These are phyloP conservation scores for Falco novaeseelandiae DNA, from an alignment of 2,797 vertebrate species.

Conservation along the genomic window DNA sequence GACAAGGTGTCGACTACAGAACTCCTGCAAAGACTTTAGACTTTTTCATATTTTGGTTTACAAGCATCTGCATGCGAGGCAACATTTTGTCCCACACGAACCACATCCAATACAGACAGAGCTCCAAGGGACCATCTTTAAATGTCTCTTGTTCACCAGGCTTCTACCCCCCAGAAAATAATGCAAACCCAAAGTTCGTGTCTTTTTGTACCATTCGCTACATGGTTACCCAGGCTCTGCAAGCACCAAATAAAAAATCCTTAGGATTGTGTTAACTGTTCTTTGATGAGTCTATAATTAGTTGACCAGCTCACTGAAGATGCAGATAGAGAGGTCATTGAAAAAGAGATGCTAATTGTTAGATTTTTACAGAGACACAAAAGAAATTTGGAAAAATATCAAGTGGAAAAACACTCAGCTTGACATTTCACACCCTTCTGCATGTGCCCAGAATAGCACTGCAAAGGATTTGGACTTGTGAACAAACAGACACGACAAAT, in stretches of 20 bases:
- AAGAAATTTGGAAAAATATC: conserved; percentile 48
- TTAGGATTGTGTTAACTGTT: conserved; percentile 22
- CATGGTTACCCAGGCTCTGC: background rate
- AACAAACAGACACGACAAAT: conserved; percentile 46
- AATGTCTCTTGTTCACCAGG: background rate
- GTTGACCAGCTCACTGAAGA: background rate
- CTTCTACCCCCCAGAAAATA: background rate
- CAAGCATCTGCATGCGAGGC: background rate
- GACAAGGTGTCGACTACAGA: background rate
- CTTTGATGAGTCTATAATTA: conserved; percentile 49
- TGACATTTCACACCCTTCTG: conserved; percentile 58
- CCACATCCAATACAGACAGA: background rate
- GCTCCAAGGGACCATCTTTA: background rate
- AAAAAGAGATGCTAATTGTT: background rate
- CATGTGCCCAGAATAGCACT: conserved; percentile 17
- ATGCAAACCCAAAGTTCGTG: background rate
- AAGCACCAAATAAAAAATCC: background rate
- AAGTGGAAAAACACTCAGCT: conserved; percentile 35
- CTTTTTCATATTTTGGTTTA: background rate
- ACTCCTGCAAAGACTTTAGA: background rate
- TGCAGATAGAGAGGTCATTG: background rate
- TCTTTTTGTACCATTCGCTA: background rate
- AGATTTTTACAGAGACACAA: conserved; percentile 9
- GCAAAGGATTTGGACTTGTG: conserved; percentile 22
- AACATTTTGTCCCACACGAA: background rate